A percentile compares a stretch with the other conserved stretches of the same genome.
Conservation (phyloP, 1,140 invertebrate species). For the Drosophila nannoptera region DNA sequence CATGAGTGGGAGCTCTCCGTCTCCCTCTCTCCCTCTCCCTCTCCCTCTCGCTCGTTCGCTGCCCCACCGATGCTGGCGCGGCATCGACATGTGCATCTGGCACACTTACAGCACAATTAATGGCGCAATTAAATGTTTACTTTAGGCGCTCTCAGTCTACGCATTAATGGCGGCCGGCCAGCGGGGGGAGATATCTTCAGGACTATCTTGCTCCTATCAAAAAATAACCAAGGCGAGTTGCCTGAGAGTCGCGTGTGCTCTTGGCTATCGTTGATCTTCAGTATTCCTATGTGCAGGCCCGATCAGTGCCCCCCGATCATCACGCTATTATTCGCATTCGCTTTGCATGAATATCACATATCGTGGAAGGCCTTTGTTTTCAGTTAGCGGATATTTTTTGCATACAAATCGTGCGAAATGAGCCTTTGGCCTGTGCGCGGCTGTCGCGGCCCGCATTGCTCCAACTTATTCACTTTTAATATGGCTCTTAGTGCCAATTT, state of each 20-base stretch:
- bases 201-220: slow-evolving; percentile 15
- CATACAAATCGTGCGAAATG: slow-evolving; percentile 15
- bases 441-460: not conserved
- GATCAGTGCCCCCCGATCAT: slow-evolving; percentile 5
- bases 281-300: slow-evolving; percentile 1
- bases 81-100: slow-evolving; percentile 65
- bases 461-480: not conserved
- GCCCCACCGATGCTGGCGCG: too few relatives aligned
- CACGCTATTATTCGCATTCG: not conserved
- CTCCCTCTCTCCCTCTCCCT: not conserved
- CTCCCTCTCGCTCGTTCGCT: not conserved
- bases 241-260: not conserved
- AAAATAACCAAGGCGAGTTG: too few relatives aligned
- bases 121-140: slow-evolving; percentile 77
- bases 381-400: slow-evolving; percentile 3
- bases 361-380: not conserved
- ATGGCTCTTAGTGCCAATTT: not conserved
- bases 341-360: slow-evolving; percentile 23
- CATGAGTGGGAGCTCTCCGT: not conserved
- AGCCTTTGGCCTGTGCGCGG: not conserved
- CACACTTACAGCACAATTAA: slow-evolving; percentile 75
- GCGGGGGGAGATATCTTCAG: slow-evolving; percentile 35
- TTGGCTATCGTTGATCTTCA: not conserved
- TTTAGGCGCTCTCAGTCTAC: slow-evolving; percentile 66
- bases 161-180: slow-evolving; percentile 57